Base-by-base conservation (phyloP, 1,140 invertebrate species). In the Triops cancriformis region DNA sequence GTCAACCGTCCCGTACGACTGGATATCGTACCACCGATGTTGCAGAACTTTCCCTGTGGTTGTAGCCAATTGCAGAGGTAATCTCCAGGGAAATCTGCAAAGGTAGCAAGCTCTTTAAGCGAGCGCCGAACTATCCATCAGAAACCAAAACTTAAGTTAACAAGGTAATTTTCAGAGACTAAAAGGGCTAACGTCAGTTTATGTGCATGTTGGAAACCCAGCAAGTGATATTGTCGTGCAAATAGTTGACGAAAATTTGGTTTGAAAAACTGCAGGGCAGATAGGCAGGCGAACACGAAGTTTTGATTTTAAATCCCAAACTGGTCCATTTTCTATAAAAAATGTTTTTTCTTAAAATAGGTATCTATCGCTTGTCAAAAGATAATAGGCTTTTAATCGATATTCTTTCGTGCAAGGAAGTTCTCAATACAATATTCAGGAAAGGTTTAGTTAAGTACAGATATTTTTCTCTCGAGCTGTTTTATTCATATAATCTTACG, bases 21-120 rank as follows among this genome's bases (percentile, higher is more conserved):
- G 23, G 14, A 14, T 18, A 64, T 18, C 51, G n/a, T 14, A 64
- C 51, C 14, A 64, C 51, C 51, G 10, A 64, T 14, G 51, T 64
- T 64, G 51, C 51, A 14, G 51, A 64, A 64, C 51, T 64, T 64
- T 9, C 51, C 6, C 14, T 64, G 51, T 64, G 51, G 51, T 23
- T 37, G 23, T 18, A 23, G 51, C 51, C 51, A 9, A 64, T 64
- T 64, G 51, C 51, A 23, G 51, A 14, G 10, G 14, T 14, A 7
- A 64, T 64, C 51, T 64, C 51, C 51, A 64, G 51, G 51, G 51
- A 64, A 64, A 64, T 64, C 51, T 64, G 51, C n/a, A 64, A 64
- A 64, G 51, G 51, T 64, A 64, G 51, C 51, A 23, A 64, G 51
- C 51, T 64, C n/a, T 64, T 64, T 64, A 18, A 23, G 51, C n/a